Base-by-base conservation (phyloP, 2,888 invertebrate genomes). In the Pecten maximus region DNA sequence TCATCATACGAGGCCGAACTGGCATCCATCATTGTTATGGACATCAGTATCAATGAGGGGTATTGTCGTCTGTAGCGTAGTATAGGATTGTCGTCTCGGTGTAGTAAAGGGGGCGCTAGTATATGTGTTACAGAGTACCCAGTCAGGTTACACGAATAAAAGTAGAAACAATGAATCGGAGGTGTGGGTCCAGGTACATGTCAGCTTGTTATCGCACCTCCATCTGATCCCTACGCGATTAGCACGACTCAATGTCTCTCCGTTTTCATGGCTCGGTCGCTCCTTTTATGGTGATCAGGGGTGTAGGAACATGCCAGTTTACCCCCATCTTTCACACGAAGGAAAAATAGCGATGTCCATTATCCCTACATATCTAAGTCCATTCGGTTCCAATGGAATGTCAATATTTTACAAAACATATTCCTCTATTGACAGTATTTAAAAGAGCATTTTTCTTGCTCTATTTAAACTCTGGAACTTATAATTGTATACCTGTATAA, bases 11-110 rank as follows among this genome's bases (percentile, higher is more conserved):
- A 28, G 74, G 6, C 74, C 35, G 74, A 74, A 74, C 35, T 15
- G 10, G 35, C 15, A 10, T 74, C 10, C 35, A 74, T 74, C 35
- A 35, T 23, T 74, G 23, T 23, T 35, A 15, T 35, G 10, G 35
- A 35, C 28, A 35, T 74, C 74, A 35, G 74, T 6, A 28, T 74
- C 35, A 74, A 74, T 35, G 74, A 54, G 12, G 10, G 28, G 28
- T 74, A 74, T 74, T 74, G 74, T 74, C 74, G 35, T 74, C 74
- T 74, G 74, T 28, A n/a, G n/a, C n/a, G n/a, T n/a, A n/a, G n/a
- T n/a, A n/a, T n/a, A n/a, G n/a, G n/a, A n/a, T n/a, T n/a, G n/a
- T n/a, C n/a, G n/a, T n/a, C n/a, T n/a, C 28, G 2, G 74, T 35
- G 74, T 74, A 74, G 74, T 74, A 74, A 35, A 74, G 23, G 28